Base-by-base conservation (phyloP, 2,888 invertebrate genomes). In the Torymus texanus region DNA sequence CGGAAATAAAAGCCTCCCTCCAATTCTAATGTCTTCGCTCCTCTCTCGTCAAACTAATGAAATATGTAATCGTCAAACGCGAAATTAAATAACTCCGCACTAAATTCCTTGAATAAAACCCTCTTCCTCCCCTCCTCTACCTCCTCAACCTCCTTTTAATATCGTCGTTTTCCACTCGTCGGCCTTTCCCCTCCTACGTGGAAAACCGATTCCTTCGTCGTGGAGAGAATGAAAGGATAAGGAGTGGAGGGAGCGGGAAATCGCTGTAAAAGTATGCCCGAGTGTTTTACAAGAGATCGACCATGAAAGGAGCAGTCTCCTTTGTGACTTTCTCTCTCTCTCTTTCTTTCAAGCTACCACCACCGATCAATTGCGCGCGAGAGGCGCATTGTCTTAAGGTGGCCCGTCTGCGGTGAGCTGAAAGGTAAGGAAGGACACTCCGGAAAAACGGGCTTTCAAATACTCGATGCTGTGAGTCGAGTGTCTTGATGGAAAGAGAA, bases 271-370 rank as follows among this genome's bases (percentile, higher is more conserved):
- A 74, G 68, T 74, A 53, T 74, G 73, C 74, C 66, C 18, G 63
- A 78, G 78, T 78, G 68, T 74, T 78, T 74, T 70, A 78, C 50
- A 68, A 68, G 63, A 78, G 78, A 67, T 74, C 74, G 59, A 68
- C 59, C 65, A 41, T 66, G 65, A 65, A 70, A 63, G 56, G 18
- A 58, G 29, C 59, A 21, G 55, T 55, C 14, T 41, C 16, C 21
- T 63, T n/a, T 50, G 1, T 41, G 41, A 41, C 41, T 59, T 56
- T 58, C 18, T 59, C 18, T 51, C 29, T 53, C 65, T 21, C n/a
- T 24, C 58, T 14, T 50, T 53, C 13, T 63, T 62, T 59, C 61
- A 10, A 5, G 2, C n/a, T 14, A 13, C n/a, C 59, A 65, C 58
- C 55, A 29, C n/a, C 56, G 51, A 67, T 56, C 66, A 59, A 67